phyloP scores from a whole-genome alignment of 2,888 invertebrate genomes.

The Clitarchus hookeri region DNA sequence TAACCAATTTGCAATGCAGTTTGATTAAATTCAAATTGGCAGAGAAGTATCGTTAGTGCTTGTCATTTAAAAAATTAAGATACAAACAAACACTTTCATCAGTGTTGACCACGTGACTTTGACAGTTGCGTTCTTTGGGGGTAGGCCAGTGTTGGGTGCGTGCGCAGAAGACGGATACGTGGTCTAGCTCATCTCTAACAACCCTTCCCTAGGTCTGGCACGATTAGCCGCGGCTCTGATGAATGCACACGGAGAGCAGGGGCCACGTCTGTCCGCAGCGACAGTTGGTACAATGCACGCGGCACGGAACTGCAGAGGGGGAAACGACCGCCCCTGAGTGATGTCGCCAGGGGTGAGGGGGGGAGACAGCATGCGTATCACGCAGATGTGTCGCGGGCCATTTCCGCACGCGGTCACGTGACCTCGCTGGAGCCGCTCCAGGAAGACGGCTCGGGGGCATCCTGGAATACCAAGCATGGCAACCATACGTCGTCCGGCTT shows the following conservation, averaged over 20 bases:
- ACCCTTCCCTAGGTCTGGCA: no score
- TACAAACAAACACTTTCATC: no score
- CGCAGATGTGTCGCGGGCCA: not conserved
- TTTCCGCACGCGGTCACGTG: not conserved
- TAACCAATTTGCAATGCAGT: no score
- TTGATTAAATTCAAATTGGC: no score
- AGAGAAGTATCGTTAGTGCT: no score
- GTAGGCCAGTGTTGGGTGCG: no score
- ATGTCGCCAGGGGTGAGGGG: not conserved
- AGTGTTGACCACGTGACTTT: no score
- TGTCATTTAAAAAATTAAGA: no score
- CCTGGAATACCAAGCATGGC: not conserved
- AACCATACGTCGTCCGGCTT: not conserved
- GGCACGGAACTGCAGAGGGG: not conserved
- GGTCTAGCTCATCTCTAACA: no score
- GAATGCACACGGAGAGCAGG: not conserved
- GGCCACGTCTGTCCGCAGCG: not conserved
- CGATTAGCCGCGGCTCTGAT: no score
- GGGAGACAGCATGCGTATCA: not conserved
- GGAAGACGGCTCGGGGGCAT: not conserved
- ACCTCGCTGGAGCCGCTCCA: not conserved
- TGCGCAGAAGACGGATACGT: no score
- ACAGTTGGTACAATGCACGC: not conserved
- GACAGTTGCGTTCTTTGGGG: no score
- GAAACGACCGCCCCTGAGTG: not conserved